Conservation (phyloP, 2,888 invertebrate genomes). For the Podotricha telesiphe region DNA sequence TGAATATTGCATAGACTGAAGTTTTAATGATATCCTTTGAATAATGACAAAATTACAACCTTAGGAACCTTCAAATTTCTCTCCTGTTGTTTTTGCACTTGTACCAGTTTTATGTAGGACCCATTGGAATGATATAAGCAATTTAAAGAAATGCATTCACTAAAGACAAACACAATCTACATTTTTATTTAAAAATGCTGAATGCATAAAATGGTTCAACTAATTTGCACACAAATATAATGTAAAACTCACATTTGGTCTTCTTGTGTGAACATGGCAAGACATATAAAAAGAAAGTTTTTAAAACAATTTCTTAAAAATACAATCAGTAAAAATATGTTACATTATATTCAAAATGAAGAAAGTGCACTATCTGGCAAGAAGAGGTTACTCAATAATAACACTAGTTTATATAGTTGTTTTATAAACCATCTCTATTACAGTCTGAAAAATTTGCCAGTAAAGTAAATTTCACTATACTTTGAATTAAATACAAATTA, state of each 20-base stretch:
- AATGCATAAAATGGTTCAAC: conserved; percentile 42
- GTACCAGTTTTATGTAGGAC: too few relatives aligned
- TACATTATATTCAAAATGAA: neutral
- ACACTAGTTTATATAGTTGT: conserved; percentile 5
- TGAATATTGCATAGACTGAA: too few relatives aligned
- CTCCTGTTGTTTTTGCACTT: too few relatives aligned
- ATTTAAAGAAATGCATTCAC: conserved; percentile 10
- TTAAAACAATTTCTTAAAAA: conserved; percentile 28
- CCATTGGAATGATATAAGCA: conserved; percentile 1
- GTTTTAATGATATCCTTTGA: too few relatives aligned
- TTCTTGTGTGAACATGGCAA: conserved; percentile 34
- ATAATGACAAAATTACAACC: too few relatives aligned
- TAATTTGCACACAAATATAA: conserved; percentile 38
- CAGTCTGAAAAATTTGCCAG: conserved; percentile 3
- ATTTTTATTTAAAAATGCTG: conserved; percentile 21
- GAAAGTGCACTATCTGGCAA: conserved; percentile 2
- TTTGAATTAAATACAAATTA: neutral
- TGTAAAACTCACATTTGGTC: conserved; percentile 32
- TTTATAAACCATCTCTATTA: conserved; percentile 21
- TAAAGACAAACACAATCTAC: conserved; percentile 25
- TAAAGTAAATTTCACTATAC: neutral
- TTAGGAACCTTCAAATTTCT: too few relatives aligned
- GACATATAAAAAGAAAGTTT: conserved; percentile 31
- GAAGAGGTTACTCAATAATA: neutral
- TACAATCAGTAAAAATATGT: neutral